These are phyloP conservation scores for Dascillus cervinus DNA, from an alignment of 2,888 invertebrate genomes.

Conservation along the genomic window DNA sequence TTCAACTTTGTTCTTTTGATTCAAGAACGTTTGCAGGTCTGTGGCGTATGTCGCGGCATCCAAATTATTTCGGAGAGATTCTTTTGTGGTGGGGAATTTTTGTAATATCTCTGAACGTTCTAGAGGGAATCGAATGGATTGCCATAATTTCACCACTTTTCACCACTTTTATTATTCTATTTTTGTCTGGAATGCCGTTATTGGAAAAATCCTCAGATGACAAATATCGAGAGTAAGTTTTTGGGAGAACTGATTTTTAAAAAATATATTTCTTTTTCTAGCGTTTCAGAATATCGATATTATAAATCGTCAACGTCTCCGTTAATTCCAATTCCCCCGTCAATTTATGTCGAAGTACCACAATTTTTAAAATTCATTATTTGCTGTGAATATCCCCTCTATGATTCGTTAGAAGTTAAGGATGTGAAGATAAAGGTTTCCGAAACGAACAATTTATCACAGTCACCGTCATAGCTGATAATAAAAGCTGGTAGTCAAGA, in stretches of 20 bases:
- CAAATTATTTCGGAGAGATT: slow-evolving; percentile 93
- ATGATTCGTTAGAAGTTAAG: slow-evolving; percentile 66
- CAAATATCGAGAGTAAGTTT: slow-evolving; percentile 72
- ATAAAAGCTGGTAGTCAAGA: slow-evolving; percentile 42
- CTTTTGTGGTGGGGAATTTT: slow-evolving; percentile 93
- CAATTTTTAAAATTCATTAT: slow-evolving; percentile 71
- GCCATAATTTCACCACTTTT: slow-evolving; percentile 82
- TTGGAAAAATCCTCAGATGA: slow-evolving; percentile 83
- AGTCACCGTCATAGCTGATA: slow-evolving; percentile 65
- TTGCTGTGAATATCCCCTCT: slow-evolving; percentile 85
- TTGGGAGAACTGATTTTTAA: background rate
- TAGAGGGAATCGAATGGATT: slow-evolving; percentile 79
- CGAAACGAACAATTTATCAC: slow-evolving; percentile 63
- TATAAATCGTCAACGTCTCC: slow-evolving; percentile 87
- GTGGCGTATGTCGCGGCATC: slow-evolving; percentile 85
- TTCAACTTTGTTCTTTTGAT: too few species aligned
- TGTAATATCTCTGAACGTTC: slow-evolving; percentile 77
- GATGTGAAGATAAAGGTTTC: slow-evolving; percentile 51
- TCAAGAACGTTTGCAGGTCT: too few species aligned
- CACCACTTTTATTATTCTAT: slow-evolving; percentile 78
- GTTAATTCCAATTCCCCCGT: slow-evolving; percentile 79
- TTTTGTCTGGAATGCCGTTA: slow-evolving; percentile 84
- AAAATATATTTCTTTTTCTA: slow-evolving; percentile 35
- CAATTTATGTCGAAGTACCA: slow-evolving; percentile 82
- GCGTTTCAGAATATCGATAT: slow-evolving; percentile 76